Conservation (phyloP, 2,797 vertebrate species). For the Argyrosomus regius region DNA sequence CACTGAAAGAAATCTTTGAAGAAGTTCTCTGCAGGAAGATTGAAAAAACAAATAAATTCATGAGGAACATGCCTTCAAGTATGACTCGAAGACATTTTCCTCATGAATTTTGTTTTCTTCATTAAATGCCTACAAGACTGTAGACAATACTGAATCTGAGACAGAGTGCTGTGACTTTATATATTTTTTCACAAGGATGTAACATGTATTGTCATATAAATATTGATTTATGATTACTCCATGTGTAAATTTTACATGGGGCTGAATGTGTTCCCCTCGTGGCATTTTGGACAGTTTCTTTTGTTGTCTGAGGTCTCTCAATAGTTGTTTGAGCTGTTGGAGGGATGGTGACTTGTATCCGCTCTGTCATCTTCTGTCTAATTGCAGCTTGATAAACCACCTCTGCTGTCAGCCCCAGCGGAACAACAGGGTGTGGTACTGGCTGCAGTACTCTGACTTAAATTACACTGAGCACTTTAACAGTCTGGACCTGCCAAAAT, state of each 20-base stretch:
- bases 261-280: background rate
- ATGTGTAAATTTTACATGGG: background rate
- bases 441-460: slow-evolving; percentile 47
- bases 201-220: background rate
- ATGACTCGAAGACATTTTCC: slow-evolving; percentile 49
- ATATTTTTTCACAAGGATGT: background rate
- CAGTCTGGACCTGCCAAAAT: slow-evolving; percentile 56
- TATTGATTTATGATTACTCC: background rate
- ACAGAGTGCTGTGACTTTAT: background rate
- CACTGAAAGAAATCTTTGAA: slow-evolving; percentile 30
- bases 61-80: slow-evolving; percentile 58
- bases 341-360: slow-evolving; percentile 9
- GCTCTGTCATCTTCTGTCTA: slow-evolving; percentile 33
- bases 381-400: slow-evolving; percentile 38
- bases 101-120: slow-evolving; percentile 61
- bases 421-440: slow-evolving; percentile 26
- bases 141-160: slow-evolving; percentile 16
- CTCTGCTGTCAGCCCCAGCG: slow-evolving; percentile 25
- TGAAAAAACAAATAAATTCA: slow-evolving; percentile 48
- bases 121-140: slow-evolving; percentile 49
- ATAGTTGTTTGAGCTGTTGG: background rate
- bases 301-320: background rate
- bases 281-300: background rate
- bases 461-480: slow-evolving; percentile 55
- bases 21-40: slow-evolving; percentile 27